Base-by-base conservation (phyloP, 2,888 invertebrate genomes). In the Nomada ruficornis region DNA sequence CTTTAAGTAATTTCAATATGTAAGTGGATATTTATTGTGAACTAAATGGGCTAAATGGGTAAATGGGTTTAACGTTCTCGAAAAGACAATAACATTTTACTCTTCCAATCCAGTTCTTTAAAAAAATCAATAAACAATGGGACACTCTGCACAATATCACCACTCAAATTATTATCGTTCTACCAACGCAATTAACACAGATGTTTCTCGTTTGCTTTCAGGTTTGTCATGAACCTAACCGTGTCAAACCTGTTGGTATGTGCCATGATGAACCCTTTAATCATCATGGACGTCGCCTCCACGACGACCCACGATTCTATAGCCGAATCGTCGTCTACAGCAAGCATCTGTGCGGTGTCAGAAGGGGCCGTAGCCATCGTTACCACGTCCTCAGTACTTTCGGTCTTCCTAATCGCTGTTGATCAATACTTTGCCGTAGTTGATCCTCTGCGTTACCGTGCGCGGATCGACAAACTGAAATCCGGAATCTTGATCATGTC, bases 361-460 rank as follows among this genome's bases (percentile, higher is more conserved):
- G 96, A 97, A 89, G 96, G 96, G 68, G 95, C 95, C 86, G 96
- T 96, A 54, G 95, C 95, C 69, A 93, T 95, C 71, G 94, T 95
- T 42, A 95, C 95, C 73, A 94, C 95, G 1, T 95, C 96, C 0
- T 96, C 96, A 67, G 95, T 96, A 62, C 94, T 96, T 75, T 95
- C 96, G 69, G 95, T 96, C 9, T 94, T 96, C 10, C 94, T 96
- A 54, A 96, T 96, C 85, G 96, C 95, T 11, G 92, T 96, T 73
- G 96, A 96, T 90, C 95, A 96, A 88, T 96, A 96, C 91, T 95
- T 95, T 86, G 96, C 96, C 0, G 96, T 96, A 13, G 95, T 96
- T 62, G 96, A 96, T 82, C 96, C 96, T 0, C 92, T 96, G 54
- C 94, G 96, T 57, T 96, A 96, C 90, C 95, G 96, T 81, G 95